Percentiles rank a stretch among this genome's conserved stretches.
Conservation (phyloP, 2,113 vertebrate genomes). For the Zapornia atra region DNA sequence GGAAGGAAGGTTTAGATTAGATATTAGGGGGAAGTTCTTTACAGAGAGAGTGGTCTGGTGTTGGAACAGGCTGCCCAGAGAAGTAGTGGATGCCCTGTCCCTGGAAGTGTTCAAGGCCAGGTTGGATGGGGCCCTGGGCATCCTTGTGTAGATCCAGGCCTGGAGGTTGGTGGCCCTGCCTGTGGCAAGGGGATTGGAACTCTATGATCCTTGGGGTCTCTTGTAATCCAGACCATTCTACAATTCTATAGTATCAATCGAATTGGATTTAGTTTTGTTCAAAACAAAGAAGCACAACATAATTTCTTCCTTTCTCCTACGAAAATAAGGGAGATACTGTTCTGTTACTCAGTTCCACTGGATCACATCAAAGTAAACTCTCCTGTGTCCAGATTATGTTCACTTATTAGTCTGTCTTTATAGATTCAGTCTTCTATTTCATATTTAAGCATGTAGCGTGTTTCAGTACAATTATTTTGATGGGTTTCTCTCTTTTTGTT, state of each 20-base stretch:
- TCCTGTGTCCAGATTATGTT: background rate
- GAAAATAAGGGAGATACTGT: background rate
- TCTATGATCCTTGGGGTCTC: too few species aligned
- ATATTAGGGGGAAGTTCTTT: too few species aligned
- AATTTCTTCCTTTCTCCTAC: background rate
- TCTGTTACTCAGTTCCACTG: background rate
- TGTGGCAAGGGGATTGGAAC: too few species aligned
- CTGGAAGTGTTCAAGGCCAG: too few species aligned
- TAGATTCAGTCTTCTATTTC: background rate
- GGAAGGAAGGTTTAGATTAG: too few species aligned
- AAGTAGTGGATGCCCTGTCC: too few species aligned
- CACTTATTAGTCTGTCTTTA: background rate
- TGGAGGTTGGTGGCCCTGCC: too few species aligned
- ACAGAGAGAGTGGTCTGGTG: too few species aligned
- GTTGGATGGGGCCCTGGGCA: too few species aligned
- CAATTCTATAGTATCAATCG: background rate
- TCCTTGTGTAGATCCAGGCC: too few species aligned
- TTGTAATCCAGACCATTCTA: too few species aligned
- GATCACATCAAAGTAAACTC: background rate
- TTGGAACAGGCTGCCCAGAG: too few species aligned
- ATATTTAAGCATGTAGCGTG: background rate
- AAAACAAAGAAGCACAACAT: conserved; percentile 20
- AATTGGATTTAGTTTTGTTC: conserved; percentile 4
- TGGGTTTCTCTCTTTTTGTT: background rate
- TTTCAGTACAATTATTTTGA: background rate